phyloP scores from a whole-genome alignment of 2,888 invertebrate genomes.

The Scaeva pyrastri region DNA sequence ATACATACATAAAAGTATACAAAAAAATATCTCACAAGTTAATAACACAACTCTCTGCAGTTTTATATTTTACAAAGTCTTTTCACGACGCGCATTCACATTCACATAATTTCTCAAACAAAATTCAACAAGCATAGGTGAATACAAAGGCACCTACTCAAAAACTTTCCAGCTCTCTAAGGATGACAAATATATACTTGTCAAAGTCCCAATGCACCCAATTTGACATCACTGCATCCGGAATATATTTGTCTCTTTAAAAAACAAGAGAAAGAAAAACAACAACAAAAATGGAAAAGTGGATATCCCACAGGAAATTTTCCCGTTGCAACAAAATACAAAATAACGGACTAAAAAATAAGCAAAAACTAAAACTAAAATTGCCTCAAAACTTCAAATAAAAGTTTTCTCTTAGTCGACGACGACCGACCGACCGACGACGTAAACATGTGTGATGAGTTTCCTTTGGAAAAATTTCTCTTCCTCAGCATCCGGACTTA shows the following conservation, averaged over 20 bases:
- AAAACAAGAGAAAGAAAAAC: conserved; percentile 14
- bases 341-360: neutral
- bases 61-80: neutral
- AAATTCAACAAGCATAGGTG: conserved; percentile 25
- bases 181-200: conserved; percentile 26
- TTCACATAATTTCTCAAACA: neutral
- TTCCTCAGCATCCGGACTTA: neutral
- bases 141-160: neutral
- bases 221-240: conserved; percentile 45
- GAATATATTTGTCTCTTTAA: neutral
- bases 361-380: neutral
- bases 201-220: conserved; percentile 46
- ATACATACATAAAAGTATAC: too few relatives aligned
- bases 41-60: neutral
- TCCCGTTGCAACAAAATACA: neutral
- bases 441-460: conserved; percentile 35
- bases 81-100: neutral
- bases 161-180: conserved; percentile 31
- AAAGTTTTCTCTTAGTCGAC: conserved; percentile 34
- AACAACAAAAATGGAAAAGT: conserved; percentile 40
- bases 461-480: conserved; percentile 14
- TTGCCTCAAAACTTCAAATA: conserved; percentile 39
- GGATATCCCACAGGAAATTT: conserved; percentile 51
- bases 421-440: conserved; percentile 29
- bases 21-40: too few relatives aligned